phyloP scores from a whole-genome alignment of 2,797 vertebrate genomes.

The Melopsittacus undulatus region DNA sequence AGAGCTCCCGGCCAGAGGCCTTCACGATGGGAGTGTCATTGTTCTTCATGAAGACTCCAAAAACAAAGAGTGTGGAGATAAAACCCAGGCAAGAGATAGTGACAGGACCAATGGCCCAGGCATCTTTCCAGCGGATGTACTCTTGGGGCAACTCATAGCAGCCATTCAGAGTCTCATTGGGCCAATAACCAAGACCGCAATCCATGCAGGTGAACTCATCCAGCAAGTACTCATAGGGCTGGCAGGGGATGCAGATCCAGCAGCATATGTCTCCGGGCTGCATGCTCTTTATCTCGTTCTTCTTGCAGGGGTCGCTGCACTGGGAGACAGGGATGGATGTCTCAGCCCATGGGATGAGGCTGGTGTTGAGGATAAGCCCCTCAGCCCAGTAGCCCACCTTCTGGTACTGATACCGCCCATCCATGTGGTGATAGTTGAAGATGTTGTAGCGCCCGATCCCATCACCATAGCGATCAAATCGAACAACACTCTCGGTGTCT shows the following conservation, averaged over 20 bases:
- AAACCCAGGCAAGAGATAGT: slow-evolving; percentile 95
- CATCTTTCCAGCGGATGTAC: slow-evolving; percentile 95
- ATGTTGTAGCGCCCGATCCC: slow-evolving; percentile 98
- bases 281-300: slow-evolving; percentile 97
- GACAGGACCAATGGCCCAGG: slow-evolving; percentile 95
- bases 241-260: slow-evolving; percentile 98
- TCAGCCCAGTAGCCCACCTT: slow-evolving; percentile 98
- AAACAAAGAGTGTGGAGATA: slow-evolving; percentile 89
- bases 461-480: slow-evolving; percentile 90
- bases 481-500: slow-evolving; percentile 86
- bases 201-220: slow-evolving; percentile 96
- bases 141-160: slow-evolving; percentile 95
- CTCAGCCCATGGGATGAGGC: slow-evolving; percentile 86
- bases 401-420: slow-evolving; percentile 85
- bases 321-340: slow-evolving; percentile 87
- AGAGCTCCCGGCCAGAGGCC: slow-evolving; percentile 94
- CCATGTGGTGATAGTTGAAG: slow-evolving; percentile 89
- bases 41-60: slow-evolving; percentile 90
- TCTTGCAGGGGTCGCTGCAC: slow-evolving; percentile 96
- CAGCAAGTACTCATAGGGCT: slow-evolving; percentile 90
- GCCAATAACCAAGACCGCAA: slow-evolving; percentile 93
- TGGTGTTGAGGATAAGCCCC: slow-evolving; percentile 87
- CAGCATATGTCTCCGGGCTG: slow-evolving; percentile 98
- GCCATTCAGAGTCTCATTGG: slow-evolving; percentile 88
- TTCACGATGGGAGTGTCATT: slow-evolving; percentile 95